Base-by-base conservation (phyloP, 2,113 vertebrate species). In the Hemichromis elongatus region DNA sequence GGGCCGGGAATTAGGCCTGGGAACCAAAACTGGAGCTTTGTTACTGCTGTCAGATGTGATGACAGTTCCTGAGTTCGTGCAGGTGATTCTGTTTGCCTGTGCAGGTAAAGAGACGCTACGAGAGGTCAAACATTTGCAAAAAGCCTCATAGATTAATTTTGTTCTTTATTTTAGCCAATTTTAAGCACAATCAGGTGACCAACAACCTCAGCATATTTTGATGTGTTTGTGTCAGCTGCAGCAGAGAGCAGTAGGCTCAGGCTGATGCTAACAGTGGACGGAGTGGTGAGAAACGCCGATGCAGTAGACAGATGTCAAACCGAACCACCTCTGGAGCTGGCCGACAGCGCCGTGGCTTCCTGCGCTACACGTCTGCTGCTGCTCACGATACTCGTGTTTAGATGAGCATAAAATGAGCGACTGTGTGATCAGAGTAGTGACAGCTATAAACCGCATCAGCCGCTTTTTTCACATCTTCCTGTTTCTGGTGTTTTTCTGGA, bases 1-100 rank as follows among this genome's bases (percentile, higher is more conserved):
- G 56, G 40, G 57, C 47, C 33, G 56, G 61, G 68, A 47, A 26
- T 59, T 80, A 30, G 59, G 59, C 61, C 59, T 66, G 52, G 80
- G 77, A 83, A 81, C 61, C 77, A 37, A 66, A 83, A 61, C 55
- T 81, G 86, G 30, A 86, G n/a, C 80, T 75, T 75, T 75, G 12
- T 73, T 86, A 47, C 68, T 73, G 8, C 6, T 18, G 50, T 81
- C 24, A 10, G 81, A 57, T 56, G 47, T 70, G 70, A 55, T 5
- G 11, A 12, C 18, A 52, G 79, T 54, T 83, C 77, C 85, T 4
- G 28, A 83, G 82, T 83, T 78, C 30, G 21, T 75, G 68, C 18
- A 55, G 59, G 78, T 78, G 55, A 50, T 30, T 83, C 82, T 85
- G 47, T 21, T 61, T 83, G 80, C 40, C 80, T 84, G 70, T 81